These are phyloP conservation scores for Drosophila navojoa DNA, from an alignment of 1,140 invertebrate genomes.

Conservation along the genomic window DNA sequence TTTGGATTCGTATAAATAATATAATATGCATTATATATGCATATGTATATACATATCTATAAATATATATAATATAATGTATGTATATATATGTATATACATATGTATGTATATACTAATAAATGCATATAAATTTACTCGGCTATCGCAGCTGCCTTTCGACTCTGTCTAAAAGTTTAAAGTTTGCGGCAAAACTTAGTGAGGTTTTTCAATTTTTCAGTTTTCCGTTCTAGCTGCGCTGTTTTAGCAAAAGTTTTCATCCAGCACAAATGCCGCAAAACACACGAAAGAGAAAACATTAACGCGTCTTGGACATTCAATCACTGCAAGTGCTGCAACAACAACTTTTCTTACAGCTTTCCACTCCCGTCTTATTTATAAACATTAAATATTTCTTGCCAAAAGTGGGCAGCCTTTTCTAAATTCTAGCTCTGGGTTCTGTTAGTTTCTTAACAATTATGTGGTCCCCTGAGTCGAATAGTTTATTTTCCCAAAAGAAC, in stretches of 20 bases:
- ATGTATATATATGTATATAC: background rate
- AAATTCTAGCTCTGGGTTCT: background rate
- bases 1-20: background rate
- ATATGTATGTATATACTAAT: background rate
- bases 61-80: too few relatives aligned
- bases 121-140: background rate
- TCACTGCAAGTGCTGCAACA: conserved; percentile 60
- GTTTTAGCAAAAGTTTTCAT: conserved; percentile 44
- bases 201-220: conserved; percentile 25
- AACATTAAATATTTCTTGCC: conserved; percentile 57
- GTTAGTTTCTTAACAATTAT: too few relatives aligned
- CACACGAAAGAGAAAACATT: conserved; percentile 44
- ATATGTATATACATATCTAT: too few relatives aligned
- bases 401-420: background rate
- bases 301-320: conserved; percentile 63
- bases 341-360: conserved; percentile 22
- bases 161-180: conserved; percentile 2
- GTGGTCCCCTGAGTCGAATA: too few relatives aligned
- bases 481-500: too few relatives aligned
- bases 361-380: conserved; percentile 56
- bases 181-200: conserved; percentile 35
- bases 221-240: conserved; percentile 32
- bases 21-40: too few relatives aligned
- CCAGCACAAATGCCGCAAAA: conserved; percentile 37
- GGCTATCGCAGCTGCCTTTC: conserved; percentile 19